Base-by-base conservation (phyloP, 2,113 vertebrate genomes). In the Oncorhynchus masou region DNA sequence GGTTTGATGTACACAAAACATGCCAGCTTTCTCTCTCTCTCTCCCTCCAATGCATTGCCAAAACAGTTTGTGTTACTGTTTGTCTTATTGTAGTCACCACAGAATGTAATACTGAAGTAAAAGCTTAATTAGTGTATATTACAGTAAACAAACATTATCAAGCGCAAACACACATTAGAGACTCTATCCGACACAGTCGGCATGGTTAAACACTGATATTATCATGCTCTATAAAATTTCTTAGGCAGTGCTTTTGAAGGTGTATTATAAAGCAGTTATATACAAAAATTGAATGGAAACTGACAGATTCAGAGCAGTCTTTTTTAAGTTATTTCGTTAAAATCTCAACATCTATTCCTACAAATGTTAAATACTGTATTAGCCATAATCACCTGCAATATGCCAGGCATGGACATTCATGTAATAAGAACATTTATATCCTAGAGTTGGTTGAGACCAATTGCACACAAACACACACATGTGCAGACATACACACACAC, bases 151-250 rank as follows among this genome's bases (percentile, higher is more conserved):
- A 79, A 84, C 78, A 62, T 51, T 73, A 48, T 65, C 27, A 74
- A 15, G 1, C 13, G 16, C 54, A 49, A 80, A 73, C 79, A 75
- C 70, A 81, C 83, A 77, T n/a, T 57, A 25, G 75, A 79, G 77
- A 67, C 19, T 4, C 22, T 59, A 64, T 73, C 72, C 74, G 71
- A 65, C 78, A 49, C 74, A 81, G 77, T 66, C 13, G 25, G 79
- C 78, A 80, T 48, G 24, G 69, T 49, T 25, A 75, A 76, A 72
- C 51, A 15, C 12, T 54, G 51, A 12, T 74, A 73, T 84, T 68
- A 79, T 80, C 74, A 77, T 76, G 79, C 76, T 64, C 60, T 74
- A 74, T 70, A 73, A 84, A 62, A 62, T 86, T 68, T 83, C 54
- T 20, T 57, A 57, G 54, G 54, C 54, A 57, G 13, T 57, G 54